Percentiles rank a stretch among this genome's conserved stretches.
Conservation (phyloP, 35 echinoderm and acorn worm species). For the Apostichopus californicus region DNA sequence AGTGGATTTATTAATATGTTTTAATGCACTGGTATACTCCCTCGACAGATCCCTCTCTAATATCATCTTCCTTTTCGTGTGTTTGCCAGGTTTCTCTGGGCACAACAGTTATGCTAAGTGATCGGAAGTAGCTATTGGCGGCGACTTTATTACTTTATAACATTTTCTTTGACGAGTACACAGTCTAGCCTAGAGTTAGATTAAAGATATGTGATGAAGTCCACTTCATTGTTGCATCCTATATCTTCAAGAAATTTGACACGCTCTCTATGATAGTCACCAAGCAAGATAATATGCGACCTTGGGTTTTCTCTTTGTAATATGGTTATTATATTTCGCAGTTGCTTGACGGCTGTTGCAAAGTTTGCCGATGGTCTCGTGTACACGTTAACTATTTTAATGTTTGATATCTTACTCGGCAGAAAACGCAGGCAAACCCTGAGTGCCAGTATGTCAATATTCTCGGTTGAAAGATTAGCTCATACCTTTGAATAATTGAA, state of each 20-base stretch:
- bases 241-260: not conserved
- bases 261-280: not conserved
- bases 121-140: not conserved
- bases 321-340: not conserved
- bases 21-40: not conserved
- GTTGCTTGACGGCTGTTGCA: not conserved
- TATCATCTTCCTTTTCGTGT: not conserved
- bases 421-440: slow-evolving; percentile 6
- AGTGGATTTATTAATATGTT: too few relatives aligned
- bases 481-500: not conserved
- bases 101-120: not conserved
- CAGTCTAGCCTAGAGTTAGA: not conserved
- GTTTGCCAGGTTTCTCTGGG: not conserved
- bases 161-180: not conserved
- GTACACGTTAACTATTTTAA: slow-evolving; percentile 1
- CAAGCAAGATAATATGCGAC: too few relatives aligned
- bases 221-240: not conserved
- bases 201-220: not conserved
- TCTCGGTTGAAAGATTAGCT: slow-evolving; percentile 10
- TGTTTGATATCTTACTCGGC: not conserved
- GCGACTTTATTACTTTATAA: not conserved
- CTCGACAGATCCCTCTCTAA: not conserved
- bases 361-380: slow-evolving; percentile 18
- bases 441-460: slow-evolving; percentile 32
- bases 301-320: too few relatives aligned